These are phyloP conservation scores for Lepidurus packardi DNA, from an alignment of 1,140 invertebrate species.

Conservation along the genomic window DNA sequence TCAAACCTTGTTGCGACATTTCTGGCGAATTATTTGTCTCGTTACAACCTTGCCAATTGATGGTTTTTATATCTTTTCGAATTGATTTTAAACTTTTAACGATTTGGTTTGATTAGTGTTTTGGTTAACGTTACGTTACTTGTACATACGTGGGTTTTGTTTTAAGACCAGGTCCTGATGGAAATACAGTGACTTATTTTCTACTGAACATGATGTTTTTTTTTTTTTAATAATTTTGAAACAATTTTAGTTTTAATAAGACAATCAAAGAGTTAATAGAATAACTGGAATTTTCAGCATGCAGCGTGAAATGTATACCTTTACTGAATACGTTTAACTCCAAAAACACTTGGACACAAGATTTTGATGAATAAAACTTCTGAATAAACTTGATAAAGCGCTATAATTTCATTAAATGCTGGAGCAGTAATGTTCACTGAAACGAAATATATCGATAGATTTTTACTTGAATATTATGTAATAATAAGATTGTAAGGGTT, in stretches of 20 bases:
- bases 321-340: too few relatives aligned
- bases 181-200: neutral
- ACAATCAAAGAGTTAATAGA: too few relatives aligned
- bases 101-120: neutral
- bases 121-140: neutral
- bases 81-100: neutral
- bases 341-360: too few relatives aligned
- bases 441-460: too few relatives aligned
- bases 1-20: neutral
- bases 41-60: constrained; percentile 18
- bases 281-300: too few relatives aligned
- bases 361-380: too few relatives aligned
- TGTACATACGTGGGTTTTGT: neutral
- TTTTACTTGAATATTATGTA: too few relatives aligned
- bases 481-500: too few relatives aligned
- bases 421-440: too few relatives aligned
- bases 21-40: neutral
- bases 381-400: too few relatives aligned
- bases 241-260: neutral
- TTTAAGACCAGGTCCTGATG: neutral
- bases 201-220: neutral
- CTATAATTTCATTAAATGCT: too few relatives aligned
- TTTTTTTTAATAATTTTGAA: neutral
- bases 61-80: neutral
- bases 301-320: too few relatives aligned